Evolutionary conservation across 2,113 vertebrate genomes (phyloP), one percentile per base, ranked within the genome.

Genomic region (Mustelus asterias): DNA sequence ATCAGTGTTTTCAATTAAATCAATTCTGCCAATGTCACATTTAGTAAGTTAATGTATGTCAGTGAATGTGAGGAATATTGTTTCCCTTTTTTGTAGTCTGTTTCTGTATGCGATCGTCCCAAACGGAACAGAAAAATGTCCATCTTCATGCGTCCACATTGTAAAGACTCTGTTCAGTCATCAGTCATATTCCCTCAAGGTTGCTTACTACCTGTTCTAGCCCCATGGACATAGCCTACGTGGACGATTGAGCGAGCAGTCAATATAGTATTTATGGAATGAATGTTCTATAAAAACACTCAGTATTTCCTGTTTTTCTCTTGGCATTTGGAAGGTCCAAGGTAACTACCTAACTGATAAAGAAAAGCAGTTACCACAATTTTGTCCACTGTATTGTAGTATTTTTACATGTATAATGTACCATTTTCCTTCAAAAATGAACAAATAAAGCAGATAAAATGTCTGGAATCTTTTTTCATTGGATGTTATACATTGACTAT

Each of bases 391-490:
- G 7, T 96, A 70, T 96, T 97, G 96, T 96, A 97, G 96, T 97
- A 97, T 98, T 98, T 98, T 98, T 98, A 97, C 97, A 98, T 96
- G 97, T 96, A 26, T 97, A 96, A 97, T 96, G 96, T 83, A 89
- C 48, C 29, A 33, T 60, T 90, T 90, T 90, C 14, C 58, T 54
- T 60, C 26, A 60, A 60, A 90, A 33, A 90, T 90, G 54, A 29
- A 90, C 33, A 90, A 90, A 90, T 90, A 90, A 90, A 90, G 41
- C 16, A 90, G 54, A 90, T 63, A 29, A 60, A 90, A 90, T 54
- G 33, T 60, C 29, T 60, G 29, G 60, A 33, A 13, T 60, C 24
- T 90, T 4, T 60, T 60, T 33, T 29, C 44, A 60, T 90, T 90
- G 88, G 0, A 60, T 33, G 29, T 54, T 76, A n/a, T 76, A 33